Conservation (phyloP, 2,888 invertebrate genomes). For the Ligdia adustata region DNA sequence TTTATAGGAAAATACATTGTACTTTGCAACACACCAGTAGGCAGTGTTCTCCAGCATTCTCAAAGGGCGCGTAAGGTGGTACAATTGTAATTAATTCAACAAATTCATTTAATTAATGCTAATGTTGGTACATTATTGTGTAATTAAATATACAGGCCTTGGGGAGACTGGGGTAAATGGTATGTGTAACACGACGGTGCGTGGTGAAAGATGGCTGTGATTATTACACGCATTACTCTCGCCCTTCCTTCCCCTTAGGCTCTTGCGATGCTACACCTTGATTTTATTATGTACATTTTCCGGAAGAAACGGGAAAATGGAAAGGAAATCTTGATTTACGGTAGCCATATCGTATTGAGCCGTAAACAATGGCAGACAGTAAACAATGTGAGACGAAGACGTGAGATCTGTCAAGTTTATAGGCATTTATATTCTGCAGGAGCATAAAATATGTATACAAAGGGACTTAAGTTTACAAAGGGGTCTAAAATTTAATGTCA, state of each 20-base stretch:
- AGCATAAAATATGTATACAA: not conserved
- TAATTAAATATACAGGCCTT: constrained; percentile 62
- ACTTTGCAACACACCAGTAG: no score
- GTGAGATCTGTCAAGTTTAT: constrained; percentile 15
- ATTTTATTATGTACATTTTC: constrained; percentile 44
- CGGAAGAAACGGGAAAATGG: constrained; percentile 15
- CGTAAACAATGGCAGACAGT: constrained; percentile 23
- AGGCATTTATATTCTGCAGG: constrained; percentile 2
- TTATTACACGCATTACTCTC: constrained; percentile 71
- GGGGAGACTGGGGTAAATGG: constrained; percentile 58
- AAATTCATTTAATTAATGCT: constrained; percentile 56
- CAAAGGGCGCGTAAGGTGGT: constrained; percentile 29
- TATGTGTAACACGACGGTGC: constrained; percentile 53
- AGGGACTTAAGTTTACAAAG: not conserved
- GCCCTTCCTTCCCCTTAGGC: constrained; percentile 49
- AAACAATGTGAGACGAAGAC: constrained; percentile 19
- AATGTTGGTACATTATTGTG: constrained; percentile 64
- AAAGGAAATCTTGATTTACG: constrained; percentile 27
- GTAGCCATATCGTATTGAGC: constrained; percentile 21
- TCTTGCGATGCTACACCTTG: constrained; percentile 47
- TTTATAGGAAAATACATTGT: no score
- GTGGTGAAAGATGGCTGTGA: constrained; percentile 69
- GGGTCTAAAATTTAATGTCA: not conserved
- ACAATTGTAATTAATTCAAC: constrained; percentile 50
- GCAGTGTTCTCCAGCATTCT: constrained; percentile 15